These are phyloP conservation scores for Achroia grisella DNA, from an alignment of 1,140 invertebrate genomes.

Conservation along the genomic window DNA sequence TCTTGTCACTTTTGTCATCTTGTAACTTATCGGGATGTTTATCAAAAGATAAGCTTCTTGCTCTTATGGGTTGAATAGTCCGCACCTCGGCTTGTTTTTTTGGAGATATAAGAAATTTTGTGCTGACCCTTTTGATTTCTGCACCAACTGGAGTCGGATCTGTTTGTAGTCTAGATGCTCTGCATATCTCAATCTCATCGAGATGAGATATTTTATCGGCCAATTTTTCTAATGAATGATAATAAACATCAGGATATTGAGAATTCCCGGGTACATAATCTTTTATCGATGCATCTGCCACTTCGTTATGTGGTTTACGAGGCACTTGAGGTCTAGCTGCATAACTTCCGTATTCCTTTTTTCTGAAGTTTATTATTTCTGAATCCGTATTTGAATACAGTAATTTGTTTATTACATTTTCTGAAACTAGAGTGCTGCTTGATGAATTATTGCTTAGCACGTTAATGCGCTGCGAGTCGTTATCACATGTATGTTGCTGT, in stretches of 20 bases:
- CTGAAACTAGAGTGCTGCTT: conserved; percentile 58
- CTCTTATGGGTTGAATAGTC: conserved; percentile 58
- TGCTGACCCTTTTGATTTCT: conserved; percentile 66
- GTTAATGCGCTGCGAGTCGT: conserved; percentile 19
- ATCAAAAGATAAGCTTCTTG: conserved; percentile 56
- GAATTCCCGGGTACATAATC: conserved; percentile 4
- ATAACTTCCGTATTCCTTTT: conserved; percentile 17
- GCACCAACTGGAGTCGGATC: conserved; percentile 60
- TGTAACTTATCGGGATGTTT: conserved; percentile 20
- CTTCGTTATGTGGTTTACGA: conserved; percentile 42
- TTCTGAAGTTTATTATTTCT: conserved; percentile 9
- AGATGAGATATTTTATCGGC: conserved; percentile 42
- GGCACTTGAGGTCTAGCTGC: conserved; percentile 55
- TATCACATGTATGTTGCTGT: conserved; percentile 17
- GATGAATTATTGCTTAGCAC: conserved; percentile 45
- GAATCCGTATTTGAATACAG: conserved; percentile 6
- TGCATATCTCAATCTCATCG: conserved; percentile 55
- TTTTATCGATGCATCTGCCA: conserved; percentile 11
- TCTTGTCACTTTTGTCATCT: not conserved
- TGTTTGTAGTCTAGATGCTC: conserved; percentile 36
- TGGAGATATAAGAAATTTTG: conserved; percentile 64
- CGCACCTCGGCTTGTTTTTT: conserved; percentile 67
- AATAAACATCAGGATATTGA: conserved; percentile 54
- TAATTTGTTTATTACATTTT: conserved; percentile 33
- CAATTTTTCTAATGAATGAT: conserved; percentile 58